Evolutionary conservation across 2,888 invertebrate genomes (phyloP), one percentile per base, ranked within the genome.

Genomic region (Stenurella melanura): DNA sequence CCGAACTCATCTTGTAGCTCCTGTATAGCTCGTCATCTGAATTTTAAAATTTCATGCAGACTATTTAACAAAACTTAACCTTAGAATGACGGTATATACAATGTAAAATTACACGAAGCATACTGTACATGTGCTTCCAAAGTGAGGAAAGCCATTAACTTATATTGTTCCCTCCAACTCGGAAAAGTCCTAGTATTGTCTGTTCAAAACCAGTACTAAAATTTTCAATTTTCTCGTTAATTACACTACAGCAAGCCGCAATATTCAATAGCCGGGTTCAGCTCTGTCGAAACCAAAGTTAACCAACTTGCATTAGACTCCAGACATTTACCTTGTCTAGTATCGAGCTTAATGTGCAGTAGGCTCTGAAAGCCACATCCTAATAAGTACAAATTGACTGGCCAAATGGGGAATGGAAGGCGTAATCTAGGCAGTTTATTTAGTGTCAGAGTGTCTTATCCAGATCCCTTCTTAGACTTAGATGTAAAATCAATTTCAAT

Each of bases 381-480:
- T 72, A 72, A 72, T 72, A 72, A 72, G 72, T 72, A 72, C 58
- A 72, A 72, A 72, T 72, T 72, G 72, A 72, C 72, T 54, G 72
- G 72, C 61, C 63, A 30, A 72, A 72, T 72, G 54, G 63, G 72
- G 50, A 72, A 72, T 63, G 63, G 72, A 38, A 21, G 72, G 72
- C 54, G 54, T 72, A 63, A 72, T 72, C 72, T 72, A 26, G 54
- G 61, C 30, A 72, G 72, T 72, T 72, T 63, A 72, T 63, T 72
- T 21, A 54, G 12, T 63, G 72, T 63, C 72, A 72, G 18, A 72
- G 17, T 21, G 72, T 54, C 72, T 72, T 72, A 72, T 50, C 63
- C 50, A 38, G 26, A 42, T 61, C 50, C 61, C 50, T 30, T 72
- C 63, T 58, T 34, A 38, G 67, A 42, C 42, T 64, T 64, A 21